These are phyloP conservation scores for Helarctos malayanus DNA, from an alignment of 2,797 vertebrate genomes.

Conservation along the genomic window DNA sequence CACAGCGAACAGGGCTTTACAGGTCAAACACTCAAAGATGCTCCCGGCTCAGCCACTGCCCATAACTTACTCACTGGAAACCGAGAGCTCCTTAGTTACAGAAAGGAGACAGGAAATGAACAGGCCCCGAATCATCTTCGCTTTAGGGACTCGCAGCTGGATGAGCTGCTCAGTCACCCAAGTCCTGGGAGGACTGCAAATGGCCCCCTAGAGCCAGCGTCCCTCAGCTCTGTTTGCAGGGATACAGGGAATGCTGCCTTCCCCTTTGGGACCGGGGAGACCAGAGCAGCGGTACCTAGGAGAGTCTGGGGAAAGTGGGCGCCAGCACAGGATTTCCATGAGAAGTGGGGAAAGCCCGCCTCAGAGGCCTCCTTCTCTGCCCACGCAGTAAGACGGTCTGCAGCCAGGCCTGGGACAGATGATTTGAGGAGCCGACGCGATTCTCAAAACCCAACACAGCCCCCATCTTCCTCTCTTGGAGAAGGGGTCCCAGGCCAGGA, in stretches of 20 bases:
- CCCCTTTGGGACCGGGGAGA: neutral
- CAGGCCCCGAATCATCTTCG: neutral
- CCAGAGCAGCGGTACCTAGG: neutral
- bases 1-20: accelerated
- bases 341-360: neutral
- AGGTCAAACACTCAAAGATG: neutral
- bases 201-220: neutral
- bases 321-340: neutral
- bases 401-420: neutral
- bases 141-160: neutral
- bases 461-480: neutral
- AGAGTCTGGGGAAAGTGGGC: neutral
- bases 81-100: neutral
- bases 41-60: neutral
- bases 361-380: neutral
- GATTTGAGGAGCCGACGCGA: neutral
- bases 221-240: neutral
- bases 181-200: neutral
- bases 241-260: neutral
- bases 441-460: neutral
- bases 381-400: accelerated
- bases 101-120: neutral
- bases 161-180: neutral
- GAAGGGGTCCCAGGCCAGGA: neutral
- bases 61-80: neutral